Evolutionary conservation across 2,113 vertebrate genomes (phyloP), one percentile per base, ranked within the genome.

Genomic region (Syngnathus scovelli): DNA sequence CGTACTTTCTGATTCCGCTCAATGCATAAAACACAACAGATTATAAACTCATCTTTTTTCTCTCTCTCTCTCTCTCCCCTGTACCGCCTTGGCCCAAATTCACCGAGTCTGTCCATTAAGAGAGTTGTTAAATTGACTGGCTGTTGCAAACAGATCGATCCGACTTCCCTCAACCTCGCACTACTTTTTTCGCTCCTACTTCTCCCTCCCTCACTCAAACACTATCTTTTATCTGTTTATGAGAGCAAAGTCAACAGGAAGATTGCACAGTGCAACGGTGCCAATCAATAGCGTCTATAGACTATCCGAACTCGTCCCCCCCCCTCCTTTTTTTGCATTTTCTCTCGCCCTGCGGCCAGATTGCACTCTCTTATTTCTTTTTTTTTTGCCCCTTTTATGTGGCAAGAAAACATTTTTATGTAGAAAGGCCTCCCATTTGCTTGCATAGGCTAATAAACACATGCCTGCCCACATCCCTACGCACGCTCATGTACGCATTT

Each of bases 261-360:
- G 72, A 79, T 70, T 72, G 41, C 73, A 72, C 67, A 62, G 75
- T 86, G 86, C 92, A 91, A 93, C 92, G 90, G 89, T 90, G 81
- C 85, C 87, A 89, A 92, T 93, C 91, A 88, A 92, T 93, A 92
- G 89, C 87, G 90, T 91, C 91, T 90, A 88, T 72, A 89, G 61
- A 62, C 41, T 6, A 62, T 27, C 21, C 15, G 60, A 39, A 15
- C 39, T 62, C 21, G 7, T 27, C 63, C 62, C 21, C 33, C 21
- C 7, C 44, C 63, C 62, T 13, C 33, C n/a, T n/a, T n/a, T n/a
- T 11, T 64, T n/a, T 12, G 27, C 56, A 7, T 66, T 52, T 68
- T 19, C 12, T 52, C 13, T 46, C 39, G 19, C 60, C 51, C 37
- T 33, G 3, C 44, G 19, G 52, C 88, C 89, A 33, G 16, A 46